A percentile compares a stretch with the other conserved stretches of the same genome.
These are phyloP conservation scores for Trilocha varians DNA, from an alignment of 2,888 invertebrate species.

Conservation along the genomic window DNA sequence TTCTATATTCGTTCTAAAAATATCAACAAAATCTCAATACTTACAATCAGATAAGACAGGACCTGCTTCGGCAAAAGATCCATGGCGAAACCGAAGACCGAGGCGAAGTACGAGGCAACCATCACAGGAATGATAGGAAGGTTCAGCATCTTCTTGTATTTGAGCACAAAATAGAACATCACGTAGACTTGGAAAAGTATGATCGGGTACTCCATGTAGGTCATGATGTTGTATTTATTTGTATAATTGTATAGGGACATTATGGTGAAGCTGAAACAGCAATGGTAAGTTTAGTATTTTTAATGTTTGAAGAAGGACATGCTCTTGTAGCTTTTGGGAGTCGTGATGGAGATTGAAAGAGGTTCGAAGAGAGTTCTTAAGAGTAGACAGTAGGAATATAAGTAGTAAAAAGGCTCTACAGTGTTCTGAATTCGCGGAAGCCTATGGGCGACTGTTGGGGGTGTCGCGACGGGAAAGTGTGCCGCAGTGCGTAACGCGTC, in stretches of 20 bases:
- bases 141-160: slow-evolving; percentile 76
- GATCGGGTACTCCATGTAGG: slow-evolving; percentile 89
- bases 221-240: slow-evolving; percentile 80
- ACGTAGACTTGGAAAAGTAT: slow-evolving; percentile 83
- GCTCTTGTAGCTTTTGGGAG: too few relatives aligned
- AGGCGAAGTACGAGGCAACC: slow-evolving; percentile 37
- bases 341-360: too few relatives aligned
- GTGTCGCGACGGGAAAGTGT: too few relatives aligned
- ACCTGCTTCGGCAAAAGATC: slow-evolving; percentile 57
- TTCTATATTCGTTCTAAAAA: too few relatives aligned
- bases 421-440: too few relatives aligned
- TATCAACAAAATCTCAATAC: too few relatives aligned
- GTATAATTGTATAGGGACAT: slow-evolving; percentile 86
- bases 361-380: too few relatives aligned
- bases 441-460: too few relatives aligned
- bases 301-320: neutral
- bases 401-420: too few relatives aligned
- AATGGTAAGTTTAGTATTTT: neutral
- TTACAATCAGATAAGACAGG: slow-evolving; percentile 77
- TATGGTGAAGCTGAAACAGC: slow-evolving; percentile 82
- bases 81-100: slow-evolving; percentile 30
- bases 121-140: slow-evolving; percentile 32
- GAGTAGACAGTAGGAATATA: too few relatives aligned
- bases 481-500: too few relatives aligned
- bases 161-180: slow-evolving; percentile 79